These are phyloP conservation scores for Nymphalis urticae DNA, from an alignment of 2,888 invertebrate species.

Conservation along the genomic window DNA sequence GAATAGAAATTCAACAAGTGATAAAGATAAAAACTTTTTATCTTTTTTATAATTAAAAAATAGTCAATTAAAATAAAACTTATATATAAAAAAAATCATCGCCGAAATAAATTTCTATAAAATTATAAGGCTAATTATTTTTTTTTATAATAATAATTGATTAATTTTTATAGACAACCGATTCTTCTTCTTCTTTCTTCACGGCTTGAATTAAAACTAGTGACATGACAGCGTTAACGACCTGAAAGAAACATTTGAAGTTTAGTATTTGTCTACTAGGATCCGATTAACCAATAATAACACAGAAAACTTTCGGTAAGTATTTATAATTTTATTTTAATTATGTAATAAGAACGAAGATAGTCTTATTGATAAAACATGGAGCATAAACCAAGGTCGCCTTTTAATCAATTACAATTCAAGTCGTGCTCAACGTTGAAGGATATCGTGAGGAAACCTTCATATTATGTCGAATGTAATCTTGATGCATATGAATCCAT, in stretches of 20 bases:
- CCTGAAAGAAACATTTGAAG: slow-evolving; percentile 62
- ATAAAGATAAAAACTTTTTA: background rate
- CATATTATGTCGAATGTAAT: no score
- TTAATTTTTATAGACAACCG: slow-evolving; percentile 74
- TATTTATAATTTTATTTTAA: no score
- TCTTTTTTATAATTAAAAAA: background rate
- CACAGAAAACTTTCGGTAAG: no score
- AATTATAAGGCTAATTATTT: background rate
- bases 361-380: no score
- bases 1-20: background rate
- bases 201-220: slow-evolving; percentile 87
- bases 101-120: slow-evolving; percentile 5
- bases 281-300: no score
- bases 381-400: no score
- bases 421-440: no score
- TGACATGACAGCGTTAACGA: slow-evolving; percentile 86
- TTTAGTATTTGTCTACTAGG: background rate
- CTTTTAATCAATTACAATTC: no score
- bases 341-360: no score
- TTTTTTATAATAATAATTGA: slow-evolving; percentile 1
- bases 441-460: no score
- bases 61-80: background rate
- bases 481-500: no score
- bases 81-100: slow-evolving; percentile 14
- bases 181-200: slow-evolving; percentile 86